phyloP scores from a whole-genome alignment of 1,140 invertebrate species.

The Formica exsecta region DNA sequence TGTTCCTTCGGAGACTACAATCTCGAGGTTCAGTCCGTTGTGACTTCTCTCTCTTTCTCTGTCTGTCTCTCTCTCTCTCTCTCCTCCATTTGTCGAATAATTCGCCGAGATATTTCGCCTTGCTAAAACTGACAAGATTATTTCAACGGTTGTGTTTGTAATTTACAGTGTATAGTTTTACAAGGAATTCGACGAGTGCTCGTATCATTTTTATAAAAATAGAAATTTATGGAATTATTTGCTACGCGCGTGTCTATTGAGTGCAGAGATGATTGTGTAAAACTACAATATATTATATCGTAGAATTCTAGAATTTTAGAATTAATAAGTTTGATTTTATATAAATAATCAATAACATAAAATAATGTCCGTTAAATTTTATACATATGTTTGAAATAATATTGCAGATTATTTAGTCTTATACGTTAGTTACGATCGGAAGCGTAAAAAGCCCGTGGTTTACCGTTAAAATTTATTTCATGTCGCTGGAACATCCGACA shows the following conservation, averaged over 20 bases:
- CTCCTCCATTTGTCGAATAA: background rate
- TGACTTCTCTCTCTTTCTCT: background rate
- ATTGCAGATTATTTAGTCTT: background rate
- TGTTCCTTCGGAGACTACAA: background rate
- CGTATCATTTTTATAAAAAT: conserved; percentile 9
- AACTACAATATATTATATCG: background rate
- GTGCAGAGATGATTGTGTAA: conserved; percentile 2
- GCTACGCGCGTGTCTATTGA: background rate
- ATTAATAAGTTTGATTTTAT: background rate
- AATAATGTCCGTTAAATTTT: background rate
- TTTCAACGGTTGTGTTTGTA: conserved; percentile 19
- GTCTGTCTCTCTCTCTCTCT: background rate
- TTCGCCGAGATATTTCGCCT: background rate
- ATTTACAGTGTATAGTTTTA: background rate
- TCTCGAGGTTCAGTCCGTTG: conserved; percentile 4
- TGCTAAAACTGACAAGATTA: background rate
- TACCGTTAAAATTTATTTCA: background rate
- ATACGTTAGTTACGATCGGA: background rate
- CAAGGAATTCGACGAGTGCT: too few species aligned
- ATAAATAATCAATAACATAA: conserved; percentile 7
- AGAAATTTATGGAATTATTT: conserved; percentile 9
- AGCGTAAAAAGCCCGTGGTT: background rate
- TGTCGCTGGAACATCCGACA: background rate
- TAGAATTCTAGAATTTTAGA: background rate
- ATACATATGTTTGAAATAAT: background rate